Conservation (phyloP, 2,113 vertebrate species). For the Penelope pileata region DNA sequence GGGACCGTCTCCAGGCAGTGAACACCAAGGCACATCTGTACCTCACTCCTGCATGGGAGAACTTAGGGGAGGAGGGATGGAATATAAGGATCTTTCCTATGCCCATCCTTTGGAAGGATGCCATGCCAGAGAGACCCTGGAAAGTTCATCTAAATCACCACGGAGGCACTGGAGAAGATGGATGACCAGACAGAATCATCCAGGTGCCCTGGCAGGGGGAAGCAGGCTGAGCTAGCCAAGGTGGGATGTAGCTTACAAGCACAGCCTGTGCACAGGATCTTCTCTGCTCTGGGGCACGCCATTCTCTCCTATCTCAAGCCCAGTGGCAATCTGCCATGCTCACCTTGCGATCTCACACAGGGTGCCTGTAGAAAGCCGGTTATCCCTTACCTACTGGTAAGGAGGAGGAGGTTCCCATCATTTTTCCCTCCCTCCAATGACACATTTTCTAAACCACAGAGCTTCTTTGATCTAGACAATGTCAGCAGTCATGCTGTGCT, state of each 20-base stretch:
- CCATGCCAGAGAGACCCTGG: background rate
- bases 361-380: background rate
- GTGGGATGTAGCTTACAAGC: background rate
- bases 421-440: background rate
- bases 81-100: background rate
- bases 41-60: background rate
- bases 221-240: background rate
- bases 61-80: background rate
- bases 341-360: background rate
- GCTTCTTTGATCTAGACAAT: constrained; percentile 43
- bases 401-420: background rate
- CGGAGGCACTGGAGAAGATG: background rate
- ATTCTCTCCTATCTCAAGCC: background rate
- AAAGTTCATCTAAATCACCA: background rate
- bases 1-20: background rate
- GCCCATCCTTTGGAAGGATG: background rate
- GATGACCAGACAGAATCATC: background rate
- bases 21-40: background rate
- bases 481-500: background rate
- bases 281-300: background rate
- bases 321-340: background rate
- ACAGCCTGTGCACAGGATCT: accelerated
- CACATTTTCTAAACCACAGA: constrained; percentile 42
- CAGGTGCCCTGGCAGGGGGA: background rate
- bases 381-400: background rate